phyloP scores from a whole-genome alignment of 2,888 invertebrate species.

The Muscina levida region DNA sequence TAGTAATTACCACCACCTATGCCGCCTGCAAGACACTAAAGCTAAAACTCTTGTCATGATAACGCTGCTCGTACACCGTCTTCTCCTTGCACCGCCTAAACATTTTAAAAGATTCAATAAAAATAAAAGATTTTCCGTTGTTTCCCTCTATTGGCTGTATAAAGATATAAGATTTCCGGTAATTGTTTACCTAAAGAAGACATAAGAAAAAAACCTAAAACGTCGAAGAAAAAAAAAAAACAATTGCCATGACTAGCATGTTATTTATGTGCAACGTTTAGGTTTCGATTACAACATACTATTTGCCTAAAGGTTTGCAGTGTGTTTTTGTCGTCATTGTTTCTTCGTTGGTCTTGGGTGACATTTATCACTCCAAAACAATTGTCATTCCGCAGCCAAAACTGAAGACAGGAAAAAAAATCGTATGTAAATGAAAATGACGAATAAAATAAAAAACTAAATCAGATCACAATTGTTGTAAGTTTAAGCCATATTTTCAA shows the following conservation, averaged over 20 bases:
- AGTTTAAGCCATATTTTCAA: neutral
- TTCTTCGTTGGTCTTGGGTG: slow-evolving; percentile 5
- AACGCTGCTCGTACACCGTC: neutral
- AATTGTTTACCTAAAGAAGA: slow-evolving; percentile 21
- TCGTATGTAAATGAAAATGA: neutral
- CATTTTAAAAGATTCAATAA: neutral
- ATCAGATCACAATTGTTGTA: neutral
- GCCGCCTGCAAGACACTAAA: too few species aligned
- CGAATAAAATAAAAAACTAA: neutral
- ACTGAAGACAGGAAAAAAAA: neutral
- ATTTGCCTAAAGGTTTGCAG: slow-evolving; percentile 1
- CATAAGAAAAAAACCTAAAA: neutral
- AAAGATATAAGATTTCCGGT: slow-evolving; percentile 30
- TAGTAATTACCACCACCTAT: slow-evolving; percentile 18
- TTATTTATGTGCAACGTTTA: slow-evolving; percentile 21
- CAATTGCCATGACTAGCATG: slow-evolving; percentile 12
- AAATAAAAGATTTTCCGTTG: neutral
- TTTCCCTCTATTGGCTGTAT: neutral
- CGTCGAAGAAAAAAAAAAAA: neutral
- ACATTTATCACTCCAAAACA: slow-evolving; percentile 30
- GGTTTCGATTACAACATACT: slow-evolving; percentile 27
- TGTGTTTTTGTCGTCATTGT: slow-evolving; percentile 1
- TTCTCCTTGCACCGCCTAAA: neutral
- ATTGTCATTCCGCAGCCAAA: slow-evolving; percentile 1
- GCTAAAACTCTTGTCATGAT: neutral